phyloP scores from a whole-genome alignment of 2,797 vertebrate genomes.

The Cichlasoma orientale region DNA sequence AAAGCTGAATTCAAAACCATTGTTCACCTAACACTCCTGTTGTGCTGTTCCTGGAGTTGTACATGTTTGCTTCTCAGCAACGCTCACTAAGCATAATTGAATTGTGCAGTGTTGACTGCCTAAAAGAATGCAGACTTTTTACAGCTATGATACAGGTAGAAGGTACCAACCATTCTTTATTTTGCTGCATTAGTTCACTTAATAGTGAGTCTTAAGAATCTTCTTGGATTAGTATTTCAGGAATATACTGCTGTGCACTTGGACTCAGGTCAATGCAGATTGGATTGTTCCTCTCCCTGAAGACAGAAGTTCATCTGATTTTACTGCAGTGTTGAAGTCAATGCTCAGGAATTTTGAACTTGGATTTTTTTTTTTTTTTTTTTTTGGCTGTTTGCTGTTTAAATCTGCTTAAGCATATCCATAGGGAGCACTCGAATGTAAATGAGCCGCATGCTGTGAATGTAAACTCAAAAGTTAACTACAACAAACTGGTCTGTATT shows the following conservation, averaged over 20 bases:
- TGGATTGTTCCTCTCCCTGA: constrained; percentile 25
- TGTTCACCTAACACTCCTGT: background rate
- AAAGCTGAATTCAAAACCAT: background rate
- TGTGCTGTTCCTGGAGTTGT: background rate
- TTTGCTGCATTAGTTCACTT: background rate
- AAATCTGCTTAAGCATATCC: constrained; percentile 12
- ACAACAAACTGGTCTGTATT: background rate
- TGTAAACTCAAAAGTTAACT: constrained; percentile 12
- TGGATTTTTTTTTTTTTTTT: background rate
- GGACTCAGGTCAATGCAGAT: constrained; percentile 9
- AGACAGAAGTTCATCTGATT: constrained; percentile 34
- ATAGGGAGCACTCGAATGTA: constrained; percentile 1
- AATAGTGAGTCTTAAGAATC: background rate
- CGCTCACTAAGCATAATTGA: background rate
- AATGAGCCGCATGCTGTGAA: constrained; percentile 4
- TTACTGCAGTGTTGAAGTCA: constrained; percentile 23
- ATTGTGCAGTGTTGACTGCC: background rate
- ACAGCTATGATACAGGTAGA: background rate
- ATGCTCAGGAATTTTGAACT: constrained; percentile 3
- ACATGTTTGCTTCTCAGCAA: constrained; percentile 1
- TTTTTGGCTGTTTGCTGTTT: background rate
- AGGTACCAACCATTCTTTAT: background rate
- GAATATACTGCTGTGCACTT: background rate
- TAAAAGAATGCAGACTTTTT: background rate
- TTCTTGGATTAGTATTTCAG: constrained; percentile 1